Evolutionary conservation across 2,797 vertebrate species (phyloP).

Genomic region (Phoeniculus purpureus): DNA sequence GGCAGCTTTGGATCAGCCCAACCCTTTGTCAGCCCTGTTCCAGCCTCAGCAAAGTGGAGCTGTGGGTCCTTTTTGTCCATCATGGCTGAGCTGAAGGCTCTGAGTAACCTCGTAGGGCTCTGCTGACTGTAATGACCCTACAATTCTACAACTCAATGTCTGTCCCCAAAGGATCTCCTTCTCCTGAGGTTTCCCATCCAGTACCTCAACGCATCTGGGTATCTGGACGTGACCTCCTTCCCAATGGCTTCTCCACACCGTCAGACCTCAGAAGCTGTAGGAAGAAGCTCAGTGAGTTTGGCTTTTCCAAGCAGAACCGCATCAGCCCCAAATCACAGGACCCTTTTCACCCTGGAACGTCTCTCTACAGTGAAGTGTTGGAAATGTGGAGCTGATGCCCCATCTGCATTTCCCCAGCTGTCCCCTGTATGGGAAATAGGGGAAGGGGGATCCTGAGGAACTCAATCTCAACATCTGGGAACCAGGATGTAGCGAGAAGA

Average conservation of each 20-base stretch:
- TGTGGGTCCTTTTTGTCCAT: background rate
- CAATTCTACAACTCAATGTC: too few species aligned
- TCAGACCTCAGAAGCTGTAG: accelerated
- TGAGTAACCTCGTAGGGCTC: too few species aligned
- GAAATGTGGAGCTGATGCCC: conserved; percentile 27
- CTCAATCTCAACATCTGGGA: accelerated
- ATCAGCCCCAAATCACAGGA: background rate
- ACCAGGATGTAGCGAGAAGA: background rate
- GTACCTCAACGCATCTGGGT: background rate
- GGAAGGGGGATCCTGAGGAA: background rate
- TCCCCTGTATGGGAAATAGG: background rate
- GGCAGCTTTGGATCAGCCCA: background rate
- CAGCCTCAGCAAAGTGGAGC: background rate
- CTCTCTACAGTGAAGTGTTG: conserved; percentile 1
- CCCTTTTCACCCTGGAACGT: conserved; percentile 2
- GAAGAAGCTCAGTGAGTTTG: background rate
- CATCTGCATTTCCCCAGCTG: background rate
- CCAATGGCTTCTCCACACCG: accelerated
- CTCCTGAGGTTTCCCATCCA: background rate
- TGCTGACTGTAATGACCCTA: too few species aligned
- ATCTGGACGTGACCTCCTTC: background rate
- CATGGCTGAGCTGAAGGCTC: background rate
- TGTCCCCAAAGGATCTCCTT: background rate
- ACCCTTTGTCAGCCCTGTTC: background rate
- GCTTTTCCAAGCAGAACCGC: background rate